Percentiles rank a stretch among this genome's conserved stretches.
These are phyloP conservation scores for Dendroctonus valens DNA, from an alignment of 1,140 invertebrate genomes.

Conservation along the genomic window DNA sequence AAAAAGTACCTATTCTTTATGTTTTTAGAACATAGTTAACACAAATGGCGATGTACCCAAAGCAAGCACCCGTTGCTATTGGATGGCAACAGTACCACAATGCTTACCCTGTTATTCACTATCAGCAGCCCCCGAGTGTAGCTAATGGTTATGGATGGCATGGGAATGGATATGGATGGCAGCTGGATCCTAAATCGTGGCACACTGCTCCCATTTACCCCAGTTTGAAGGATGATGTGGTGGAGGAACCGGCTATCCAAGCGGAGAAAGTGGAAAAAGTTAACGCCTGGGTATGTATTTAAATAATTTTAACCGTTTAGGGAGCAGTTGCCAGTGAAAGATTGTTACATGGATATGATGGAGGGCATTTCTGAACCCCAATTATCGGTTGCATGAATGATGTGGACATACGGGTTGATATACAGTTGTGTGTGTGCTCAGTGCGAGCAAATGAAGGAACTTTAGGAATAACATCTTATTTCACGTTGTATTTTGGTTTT, in stretches of 20 bases:
- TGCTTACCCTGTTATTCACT: slow-evolving; percentile 46
- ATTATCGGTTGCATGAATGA: no score
- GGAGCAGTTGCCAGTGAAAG: no score
- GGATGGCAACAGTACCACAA: slow-evolving; percentile 46
- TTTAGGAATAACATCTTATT: no score
- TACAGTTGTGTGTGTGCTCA: no score
- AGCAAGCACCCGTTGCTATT: slow-evolving; percentile 17
- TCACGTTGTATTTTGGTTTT: no score
- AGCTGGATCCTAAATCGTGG: slow-evolving; percentile 45
- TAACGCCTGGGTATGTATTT: slow-evolving; percentile 41
- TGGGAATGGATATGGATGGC: slow-evolving; percentile 50
- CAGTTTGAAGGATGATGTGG: slow-evolving; percentile 31
- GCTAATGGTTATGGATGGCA: slow-evolving; percentile 49
- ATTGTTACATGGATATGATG: no score
- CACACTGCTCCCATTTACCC: slow-evolving; percentile 38
- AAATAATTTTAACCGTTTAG: background rate
- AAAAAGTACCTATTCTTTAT: slow-evolving; percentile 74
- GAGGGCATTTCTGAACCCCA: no score
- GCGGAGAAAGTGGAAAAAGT: slow-evolving; percentile 43
- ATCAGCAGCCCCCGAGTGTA: slow-evolving; percentile 46
- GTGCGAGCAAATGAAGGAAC: no score
- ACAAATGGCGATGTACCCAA: slow-evolving; percentile 22
- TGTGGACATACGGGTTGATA: no score
- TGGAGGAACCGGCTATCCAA: slow-evolving; percentile 42
- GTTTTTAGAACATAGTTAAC: slow-evolving; percentile 66